Evolutionary conservation across 2,113 vertebrate genomes (phyloP), one percentile per base, ranked within the genome.

Genomic region (Stictonetta naevosa): DNA sequence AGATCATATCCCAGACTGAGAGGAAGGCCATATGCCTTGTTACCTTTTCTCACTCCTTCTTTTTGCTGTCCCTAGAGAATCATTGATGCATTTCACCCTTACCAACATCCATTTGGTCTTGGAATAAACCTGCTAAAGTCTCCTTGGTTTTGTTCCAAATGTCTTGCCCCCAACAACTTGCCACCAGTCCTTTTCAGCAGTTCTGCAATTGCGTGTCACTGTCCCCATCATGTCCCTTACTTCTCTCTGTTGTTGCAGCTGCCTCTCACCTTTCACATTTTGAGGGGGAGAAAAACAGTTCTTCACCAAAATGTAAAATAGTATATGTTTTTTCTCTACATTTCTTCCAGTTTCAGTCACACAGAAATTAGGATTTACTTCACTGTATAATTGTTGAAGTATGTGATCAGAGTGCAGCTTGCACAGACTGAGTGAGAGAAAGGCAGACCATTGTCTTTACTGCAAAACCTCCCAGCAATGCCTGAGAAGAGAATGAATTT

Each of bases 41-140:
- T 92, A 92, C 74, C 11, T 88, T 71, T 85, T 58, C 28, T 83
- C 66, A 74, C 58, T 90, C 38, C 25, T 83, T 88, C 34, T 56
- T 64, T 77, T 74, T 71, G 40, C 28, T 80, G 3, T 34, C 23
- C 53, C 34, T 52, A 88, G 52, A 88, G 72, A 63, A 90, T 56
- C 14, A 4, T 5, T 48, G 55, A 50, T 68, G 21, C 29, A 69
- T 84, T 92, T 83, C 16, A 46, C 29, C 36, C 50, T 73, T 77
- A 84, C 16, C 1, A 1, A 76, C 85, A 44, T 42, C 50, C 33
- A 66, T 11, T 79, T 38, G 71, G 40, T 74, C 59, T 48, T 64
- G 42, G 56, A 86, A 84, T 56, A 91, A 83, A 75, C 36, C 20
- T 94, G 20, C 34, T 84, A 75, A 82, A 56, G 2, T 38, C 33